Evolutionary conservation across 2,113 vertebrate genomes (phyloP), one percentile per base, ranked within the genome.

Genomic region (Ploceus nigricollis): DNA sequence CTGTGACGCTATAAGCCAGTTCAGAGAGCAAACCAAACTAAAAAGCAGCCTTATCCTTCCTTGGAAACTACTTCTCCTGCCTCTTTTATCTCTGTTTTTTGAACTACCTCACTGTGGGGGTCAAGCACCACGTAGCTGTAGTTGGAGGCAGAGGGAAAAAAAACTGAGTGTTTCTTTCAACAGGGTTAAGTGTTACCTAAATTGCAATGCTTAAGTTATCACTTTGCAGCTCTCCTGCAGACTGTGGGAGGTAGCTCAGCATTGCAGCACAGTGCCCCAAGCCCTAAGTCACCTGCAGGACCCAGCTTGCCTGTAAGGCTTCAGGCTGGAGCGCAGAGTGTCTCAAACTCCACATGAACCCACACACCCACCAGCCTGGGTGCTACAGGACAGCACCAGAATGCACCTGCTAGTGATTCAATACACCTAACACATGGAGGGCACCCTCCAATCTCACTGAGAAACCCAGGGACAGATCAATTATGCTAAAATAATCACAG

Each of bases 81-180:
- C 31, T 58, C 21, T 61, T 66, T 65, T 53, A 61, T 22, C 45
- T 65, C 60, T 70, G 7, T 5, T 65, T 81, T 79, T 33, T n/a
- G 1, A 88, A 69, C 19, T 48, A 50, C 22, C n/a, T 82, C 33
- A 12, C 37, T 0, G 5, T 31, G 50, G 24, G 14, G 21, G 16
- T 66, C 28, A 54, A 57, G 56, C 25, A 65, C 50, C 0, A 44
- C 15, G 27, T 73, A 66, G 0, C 2, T 4, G 27, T 33, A 42
- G 54, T 1, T 79, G 39, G 20, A 82, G 21, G 28, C 47, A 80
- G 76, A 79, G 27, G 33, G n/a, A n/a, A 13, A 61, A 60, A 82
- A 56, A 20, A 0, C 2, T 0, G 1, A 76, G 0, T 6, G 8
- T 25, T 78, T 60, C 33, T 73, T 56, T 40, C 25, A 6, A 30